phyloP scores from a whole-genome alignment of 1,140 invertebrate species.

The Temnothorax nylanderi region DNA sequence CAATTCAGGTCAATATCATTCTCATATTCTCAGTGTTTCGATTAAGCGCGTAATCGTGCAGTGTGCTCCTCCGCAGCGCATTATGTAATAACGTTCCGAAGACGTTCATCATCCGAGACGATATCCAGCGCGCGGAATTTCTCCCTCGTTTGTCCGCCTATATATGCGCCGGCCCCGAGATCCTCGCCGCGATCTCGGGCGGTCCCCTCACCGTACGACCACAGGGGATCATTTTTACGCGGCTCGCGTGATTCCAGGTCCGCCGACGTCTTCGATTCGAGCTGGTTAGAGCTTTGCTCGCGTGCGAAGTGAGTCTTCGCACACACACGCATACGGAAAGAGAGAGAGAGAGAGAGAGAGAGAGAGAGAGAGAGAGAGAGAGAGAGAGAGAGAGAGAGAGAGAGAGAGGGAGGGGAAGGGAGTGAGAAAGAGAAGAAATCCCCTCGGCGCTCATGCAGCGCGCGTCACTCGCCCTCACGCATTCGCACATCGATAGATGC shows the following conservation, averaged over 20 bases:
- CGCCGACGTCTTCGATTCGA: slow-evolving; percentile 74
- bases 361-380: background rate
- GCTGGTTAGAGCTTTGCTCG: slow-evolving; percentile 74
- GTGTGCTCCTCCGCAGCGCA: background rate
- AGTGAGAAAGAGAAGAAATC: slow-evolving; percentile 24
- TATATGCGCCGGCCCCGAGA: background rate
- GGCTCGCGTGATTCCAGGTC: slow-evolving; percentile 68
- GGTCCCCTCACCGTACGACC: slow-evolving; percentile 9
- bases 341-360: background rate
- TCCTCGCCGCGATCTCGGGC: background rate
- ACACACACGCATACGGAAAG: background rate
- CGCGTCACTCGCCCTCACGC: slow-evolving; percentile 25
- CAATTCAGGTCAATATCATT: background rate
- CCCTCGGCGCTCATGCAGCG: slow-evolving; percentile 11
- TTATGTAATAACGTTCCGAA: slow-evolving; percentile 28
- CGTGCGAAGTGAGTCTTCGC: slow-evolving; percentile 72
- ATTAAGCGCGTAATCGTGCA: background rate
- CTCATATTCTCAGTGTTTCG: background rate
- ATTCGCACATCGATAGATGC: slow-evolving; percentile 40
- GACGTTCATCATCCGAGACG: background rate
- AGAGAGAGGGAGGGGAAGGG: background rate
- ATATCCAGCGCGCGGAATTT: slow-evolving; percentile 10
- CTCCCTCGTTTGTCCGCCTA: slow-evolving; percentile 2
- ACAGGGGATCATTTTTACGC: slow-evolving; percentile 65
- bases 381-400: background rate